These are phyloP conservation scores for Thera obeliscata DNA, from an alignment of 2,888 invertebrate genomes.

Conservation along the genomic window DNA sequence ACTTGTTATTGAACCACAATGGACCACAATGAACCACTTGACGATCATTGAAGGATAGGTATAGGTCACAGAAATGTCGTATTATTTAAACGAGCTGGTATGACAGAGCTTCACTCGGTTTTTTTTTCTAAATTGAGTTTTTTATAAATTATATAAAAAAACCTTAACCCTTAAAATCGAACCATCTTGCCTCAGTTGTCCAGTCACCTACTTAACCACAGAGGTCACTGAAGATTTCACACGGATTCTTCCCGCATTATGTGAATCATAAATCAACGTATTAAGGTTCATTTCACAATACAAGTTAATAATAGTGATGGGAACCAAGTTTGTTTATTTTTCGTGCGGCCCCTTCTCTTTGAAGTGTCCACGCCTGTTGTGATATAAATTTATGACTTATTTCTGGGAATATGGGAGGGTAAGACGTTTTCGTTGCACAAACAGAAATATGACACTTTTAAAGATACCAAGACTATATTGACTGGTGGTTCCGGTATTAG, in stretches of 20 bases:
- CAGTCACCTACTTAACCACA: neutral
- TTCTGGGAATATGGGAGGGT: slow-evolving; percentile 43
- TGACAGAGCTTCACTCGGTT: neutral
- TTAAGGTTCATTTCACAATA: neutral
- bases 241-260: neutral
- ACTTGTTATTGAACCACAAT: neutral
- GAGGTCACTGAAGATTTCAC: neutral
- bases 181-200: neutral
- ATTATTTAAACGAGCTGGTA: neutral
- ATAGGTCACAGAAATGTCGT: neutral
- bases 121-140: neutral
- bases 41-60: neutral
- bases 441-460: neutral
- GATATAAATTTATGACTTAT: slow-evolving; percentile 53
- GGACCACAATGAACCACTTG: neutral
- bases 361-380: slow-evolving; percentile 54
- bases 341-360: slow-evolving; percentile 44
- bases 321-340: slow-evolving; percentile 31
- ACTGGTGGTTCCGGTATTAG: no score
- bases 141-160: neutral
- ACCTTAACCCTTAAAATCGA: no score
- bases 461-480: neutral
- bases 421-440: slow-evolving; percentile 7
- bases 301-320: neutral
- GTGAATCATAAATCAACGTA: neutral